Percentiles rank a stretch among this genome's conserved stretches.
Conservation (phyloP, 2,888 invertebrate genomes). For the Odontocolon sp. region DNA sequence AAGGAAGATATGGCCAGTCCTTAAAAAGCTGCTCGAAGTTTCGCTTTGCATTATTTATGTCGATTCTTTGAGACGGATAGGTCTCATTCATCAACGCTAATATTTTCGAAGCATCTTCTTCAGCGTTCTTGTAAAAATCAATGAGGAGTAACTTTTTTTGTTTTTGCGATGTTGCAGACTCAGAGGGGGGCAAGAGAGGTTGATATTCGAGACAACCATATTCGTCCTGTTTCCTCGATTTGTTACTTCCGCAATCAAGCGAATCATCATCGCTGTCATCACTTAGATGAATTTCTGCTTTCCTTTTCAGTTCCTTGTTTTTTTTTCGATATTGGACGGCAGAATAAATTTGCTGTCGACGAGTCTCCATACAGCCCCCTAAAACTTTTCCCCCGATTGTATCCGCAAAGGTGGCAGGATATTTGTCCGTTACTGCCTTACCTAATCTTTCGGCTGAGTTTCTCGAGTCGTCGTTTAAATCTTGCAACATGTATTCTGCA, state of each 20-base stretch:
- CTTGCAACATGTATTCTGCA: conserved; percentile 39
- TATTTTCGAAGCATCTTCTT: conserved; percentile 10
- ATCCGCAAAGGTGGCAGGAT: conserved; percentile 37
- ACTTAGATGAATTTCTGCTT: conserved; percentile 7
- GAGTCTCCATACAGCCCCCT: conserved; percentile 23
- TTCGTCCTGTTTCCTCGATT: conserved; percentile 35
- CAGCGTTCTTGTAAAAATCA: neutral
- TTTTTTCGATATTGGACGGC: conserved; percentile 40
- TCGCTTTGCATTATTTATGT: conserved; percentile 16
- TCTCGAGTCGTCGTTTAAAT: conserved; percentile 31
- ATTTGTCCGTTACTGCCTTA: conserved; percentile 20
- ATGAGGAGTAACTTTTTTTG: conserved; percentile 12
- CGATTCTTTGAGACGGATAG: conserved; percentile 23
- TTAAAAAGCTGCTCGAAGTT: neutral
- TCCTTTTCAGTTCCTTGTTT: conserved; percentile 17
- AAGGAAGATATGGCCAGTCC: conserved; percentile 31
- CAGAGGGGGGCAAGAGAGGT: conserved; percentile 26
- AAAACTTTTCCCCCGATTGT: conserved; percentile 19
- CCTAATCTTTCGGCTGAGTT: conserved; percentile 28
- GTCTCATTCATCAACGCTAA: conserved; percentile 32
- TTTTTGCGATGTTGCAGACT: conserved; percentile 30
- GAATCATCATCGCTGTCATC: conserved; percentile 15
- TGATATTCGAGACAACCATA: conserved; percentile 41
- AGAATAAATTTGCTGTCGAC: conserved; percentile 42
- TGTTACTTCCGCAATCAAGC: neutral